These are phyloP conservation scores for Oreochromis niloticus DNA, from an alignment of 2,113 vertebrate species.

Conservation along the genomic window DNA sequence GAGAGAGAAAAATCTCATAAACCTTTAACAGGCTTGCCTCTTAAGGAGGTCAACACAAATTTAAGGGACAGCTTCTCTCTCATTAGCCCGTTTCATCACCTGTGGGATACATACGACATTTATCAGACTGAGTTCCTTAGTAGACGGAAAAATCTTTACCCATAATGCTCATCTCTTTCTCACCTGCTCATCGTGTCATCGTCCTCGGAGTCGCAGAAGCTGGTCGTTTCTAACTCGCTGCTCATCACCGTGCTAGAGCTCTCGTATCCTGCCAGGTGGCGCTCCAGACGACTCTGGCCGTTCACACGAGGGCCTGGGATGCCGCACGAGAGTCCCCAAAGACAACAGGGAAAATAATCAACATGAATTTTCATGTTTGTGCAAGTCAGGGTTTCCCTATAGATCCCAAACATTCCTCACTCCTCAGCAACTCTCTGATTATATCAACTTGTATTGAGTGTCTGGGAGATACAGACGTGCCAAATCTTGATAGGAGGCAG, in stretches of 20 bases:
- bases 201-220: constrained; percentile 86
- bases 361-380: background rate
- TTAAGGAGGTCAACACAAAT: background rate
- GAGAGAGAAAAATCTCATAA: background rate
- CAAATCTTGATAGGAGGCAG: constrained; percentile 8
- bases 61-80: background rate
- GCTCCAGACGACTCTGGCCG: constrained; percentile 77
- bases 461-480: background rate
- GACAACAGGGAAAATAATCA: background rate
- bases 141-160: background rate
- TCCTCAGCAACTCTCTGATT: background rate
- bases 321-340: background rate
- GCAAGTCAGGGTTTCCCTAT: background rate
- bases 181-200: constrained; percentile 89
- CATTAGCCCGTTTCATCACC: background rate
- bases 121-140: background rate
- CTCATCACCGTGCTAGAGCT: constrained; percentile 86
- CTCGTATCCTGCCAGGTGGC: constrained; percentile 84
- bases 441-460: background rate
- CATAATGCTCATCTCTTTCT: background rate
- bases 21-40: background rate
- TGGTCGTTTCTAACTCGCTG: constrained; percentile 87
- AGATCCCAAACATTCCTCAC: background rate
- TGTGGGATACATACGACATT: background rate
- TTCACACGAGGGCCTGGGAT: constrained; percentile 68